Evolutionary conservation across 2,797 vertebrate genomes (phyloP).

Genomic region (Myotis planiceps): DNA sequence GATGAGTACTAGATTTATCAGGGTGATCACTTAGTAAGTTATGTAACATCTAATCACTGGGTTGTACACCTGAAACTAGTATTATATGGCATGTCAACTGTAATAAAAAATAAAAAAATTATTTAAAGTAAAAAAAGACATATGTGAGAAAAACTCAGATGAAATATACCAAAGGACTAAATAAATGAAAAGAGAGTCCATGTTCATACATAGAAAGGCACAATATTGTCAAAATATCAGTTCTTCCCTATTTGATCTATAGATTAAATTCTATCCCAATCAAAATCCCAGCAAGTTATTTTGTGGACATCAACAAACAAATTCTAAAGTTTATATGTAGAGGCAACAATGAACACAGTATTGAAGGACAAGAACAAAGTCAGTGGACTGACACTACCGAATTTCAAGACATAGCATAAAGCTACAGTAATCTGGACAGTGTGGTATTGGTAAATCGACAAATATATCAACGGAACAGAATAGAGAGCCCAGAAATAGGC

Average conservation of each 20-base stretch:
- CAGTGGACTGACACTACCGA: neutral
- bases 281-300: neutral
- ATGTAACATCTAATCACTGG: neutral
- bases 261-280: neutral
- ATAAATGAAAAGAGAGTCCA: neutral
- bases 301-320: neutral
- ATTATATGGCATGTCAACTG: neutral
- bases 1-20: neutral
- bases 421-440: neutral
- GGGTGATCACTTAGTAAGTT: neutral
- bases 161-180: neutral
- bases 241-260: neutral
- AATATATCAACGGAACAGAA: neutral
- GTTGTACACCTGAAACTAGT: neutral
- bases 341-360: neutral
- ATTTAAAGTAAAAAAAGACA: neutral
- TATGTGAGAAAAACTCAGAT: neutral
- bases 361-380: neutral
- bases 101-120: neutral
- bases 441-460: neutral
- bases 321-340: neutral
- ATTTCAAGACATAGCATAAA: neutral
- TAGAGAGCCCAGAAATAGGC: too few species aligned
- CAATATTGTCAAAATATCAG: neutral
- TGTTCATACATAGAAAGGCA: neutral